A percentile compares a stretch with the other conserved stretches of the same genome.
Evolutionary conservation across 2,888 invertebrate genomes (phyloP).

Genomic region (Eupithecia subumbrata): DNA sequence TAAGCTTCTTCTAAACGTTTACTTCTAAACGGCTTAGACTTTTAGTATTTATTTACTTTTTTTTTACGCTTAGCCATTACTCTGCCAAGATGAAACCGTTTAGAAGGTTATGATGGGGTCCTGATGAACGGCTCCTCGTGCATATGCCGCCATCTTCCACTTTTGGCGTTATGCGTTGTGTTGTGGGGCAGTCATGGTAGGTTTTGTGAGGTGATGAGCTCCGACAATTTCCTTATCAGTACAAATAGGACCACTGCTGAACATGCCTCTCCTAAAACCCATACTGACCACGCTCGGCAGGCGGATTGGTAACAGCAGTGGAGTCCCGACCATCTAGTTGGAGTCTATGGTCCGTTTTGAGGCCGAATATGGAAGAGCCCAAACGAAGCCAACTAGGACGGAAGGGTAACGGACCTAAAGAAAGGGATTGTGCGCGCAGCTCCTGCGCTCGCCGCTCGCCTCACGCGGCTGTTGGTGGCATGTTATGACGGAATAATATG

Average conservation of each 20-base stretch:
- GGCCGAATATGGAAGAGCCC: too few relatives aligned
- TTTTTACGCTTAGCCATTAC: too few relatives aligned
- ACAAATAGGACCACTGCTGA: background rate
- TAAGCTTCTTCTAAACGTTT: too few relatives aligned
- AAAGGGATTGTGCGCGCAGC: background rate
- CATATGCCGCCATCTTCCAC: background rate
- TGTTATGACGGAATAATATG: constrained; percentile 9
- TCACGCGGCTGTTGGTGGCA: background rate
- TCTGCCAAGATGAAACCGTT: too few relatives aligned
- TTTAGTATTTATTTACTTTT: too few relatives aligned
- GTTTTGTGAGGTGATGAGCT: background rate
- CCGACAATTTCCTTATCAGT: background rate
- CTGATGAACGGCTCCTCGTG: too few relatives aligned
- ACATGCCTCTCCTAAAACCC: background rate
- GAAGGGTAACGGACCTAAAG: too few relatives aligned
- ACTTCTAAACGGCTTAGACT: too few relatives aligned
- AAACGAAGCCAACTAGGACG: too few relatives aligned
- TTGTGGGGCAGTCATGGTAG: background rate
- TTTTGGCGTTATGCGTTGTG: background rate
- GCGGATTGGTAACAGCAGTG: background rate
- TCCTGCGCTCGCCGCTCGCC: background rate
- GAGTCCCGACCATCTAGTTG: background rate
- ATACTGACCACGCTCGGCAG: background rate
- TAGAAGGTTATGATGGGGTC: too few relatives aligned
- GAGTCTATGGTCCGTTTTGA: background rate